phyloP scores from a whole-genome alignment of 2,888 invertebrate genomes.

The Empis livida region DNA sequence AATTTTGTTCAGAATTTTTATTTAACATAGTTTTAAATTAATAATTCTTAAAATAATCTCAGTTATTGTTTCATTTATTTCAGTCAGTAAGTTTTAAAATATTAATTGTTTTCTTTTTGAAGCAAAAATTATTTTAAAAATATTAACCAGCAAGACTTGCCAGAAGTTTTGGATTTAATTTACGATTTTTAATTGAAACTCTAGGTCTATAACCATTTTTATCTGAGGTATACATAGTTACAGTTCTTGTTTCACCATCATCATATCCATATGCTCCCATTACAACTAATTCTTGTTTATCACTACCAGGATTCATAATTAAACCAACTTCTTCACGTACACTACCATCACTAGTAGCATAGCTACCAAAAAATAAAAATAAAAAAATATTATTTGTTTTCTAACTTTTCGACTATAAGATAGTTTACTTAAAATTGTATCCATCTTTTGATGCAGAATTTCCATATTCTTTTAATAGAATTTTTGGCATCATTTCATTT shows the following conservation, averaged over 20 bases:
- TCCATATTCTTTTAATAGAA: slow-evolving; percentile 23
- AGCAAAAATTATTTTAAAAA: neutral
- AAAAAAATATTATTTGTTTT: neutral
- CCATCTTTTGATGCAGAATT: slow-evolving; percentile 27
- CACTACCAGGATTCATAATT: slow-evolving; percentile 30
- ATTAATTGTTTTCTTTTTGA: too few relatives aligned
- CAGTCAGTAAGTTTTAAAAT: too few relatives aligned
- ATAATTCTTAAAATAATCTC: too few relatives aligned
- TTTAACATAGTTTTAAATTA: too few relatives aligned
- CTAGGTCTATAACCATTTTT: slow-evolving; percentile 32
- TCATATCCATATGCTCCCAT: slow-evolving; percentile 31
- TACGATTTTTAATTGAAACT: slow-evolving; percentile 27
- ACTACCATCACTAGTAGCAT: slow-evolving; percentile 29
- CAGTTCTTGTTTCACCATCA: slow-evolving; percentile 27
- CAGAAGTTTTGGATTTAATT: slow-evolving; percentile 16
- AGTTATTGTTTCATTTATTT: too few relatives aligned
- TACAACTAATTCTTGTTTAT: slow-evolving; percentile 28
- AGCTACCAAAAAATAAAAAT: slow-evolving; percentile 13
- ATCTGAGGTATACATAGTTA: slow-evolving; percentile 34
- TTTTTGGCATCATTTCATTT: slow-evolving; percentile 21
- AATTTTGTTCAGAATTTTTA: too few relatives aligned
- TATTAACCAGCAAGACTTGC: slow-evolving; percentile 13
- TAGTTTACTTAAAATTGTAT: slow-evolving; percentile 28
- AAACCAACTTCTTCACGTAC: slow-evolving; percentile 30
- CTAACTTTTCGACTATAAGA: too few relatives aligned